These are phyloP conservation scores for Phylloscopus trochiloides DNA, from an alignment of 2,113 vertebrate species.

Conservation along the genomic window DNA sequence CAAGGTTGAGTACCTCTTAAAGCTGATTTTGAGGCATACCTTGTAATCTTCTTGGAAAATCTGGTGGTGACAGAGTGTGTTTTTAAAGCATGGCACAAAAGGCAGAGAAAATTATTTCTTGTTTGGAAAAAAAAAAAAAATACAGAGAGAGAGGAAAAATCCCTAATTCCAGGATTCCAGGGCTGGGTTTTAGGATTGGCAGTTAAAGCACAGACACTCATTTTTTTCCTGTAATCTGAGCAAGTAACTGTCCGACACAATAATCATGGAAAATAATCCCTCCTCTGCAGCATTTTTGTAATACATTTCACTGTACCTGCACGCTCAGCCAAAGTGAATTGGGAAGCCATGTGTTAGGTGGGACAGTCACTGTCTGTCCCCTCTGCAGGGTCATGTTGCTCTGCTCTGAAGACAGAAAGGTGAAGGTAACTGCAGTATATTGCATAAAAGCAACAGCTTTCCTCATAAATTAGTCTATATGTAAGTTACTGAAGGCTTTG, in stretches of 20 bases:
- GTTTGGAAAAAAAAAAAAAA: neutral
- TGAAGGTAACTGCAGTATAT: neutral
- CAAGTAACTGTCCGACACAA: neutral
- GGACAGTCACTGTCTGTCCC: neutral
- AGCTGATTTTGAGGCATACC: neutral
- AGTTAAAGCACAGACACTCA: neutral
- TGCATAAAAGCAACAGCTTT: neutral
- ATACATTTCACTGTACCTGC: neutral
- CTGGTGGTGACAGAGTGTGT: neutral
- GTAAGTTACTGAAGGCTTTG: neutral
- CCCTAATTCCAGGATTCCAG: neutral
- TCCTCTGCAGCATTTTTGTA: neutral
- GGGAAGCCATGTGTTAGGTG: neutral
- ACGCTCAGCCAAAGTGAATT: neutral
- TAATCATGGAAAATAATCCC: neutral
- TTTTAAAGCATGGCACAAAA: neutral
- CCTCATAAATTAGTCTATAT: neutral
- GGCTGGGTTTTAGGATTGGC: neutral
- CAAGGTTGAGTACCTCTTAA: neutral
- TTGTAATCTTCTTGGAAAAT: constrained; percentile 2
- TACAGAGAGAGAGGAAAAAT: rapidly evolving
- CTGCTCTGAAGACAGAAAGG: neutral
- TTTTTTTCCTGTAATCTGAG: constrained; percentile 12
- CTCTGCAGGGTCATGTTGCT: neutral
- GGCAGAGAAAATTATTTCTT: neutral